A percentile compares a stretch with the other conserved stretches of the same genome.
These are phyloP conservation scores for Nanorana parkeri DNA, from an alignment of 2,113 vertebrate genomes.

Conservation along the genomic window DNA sequence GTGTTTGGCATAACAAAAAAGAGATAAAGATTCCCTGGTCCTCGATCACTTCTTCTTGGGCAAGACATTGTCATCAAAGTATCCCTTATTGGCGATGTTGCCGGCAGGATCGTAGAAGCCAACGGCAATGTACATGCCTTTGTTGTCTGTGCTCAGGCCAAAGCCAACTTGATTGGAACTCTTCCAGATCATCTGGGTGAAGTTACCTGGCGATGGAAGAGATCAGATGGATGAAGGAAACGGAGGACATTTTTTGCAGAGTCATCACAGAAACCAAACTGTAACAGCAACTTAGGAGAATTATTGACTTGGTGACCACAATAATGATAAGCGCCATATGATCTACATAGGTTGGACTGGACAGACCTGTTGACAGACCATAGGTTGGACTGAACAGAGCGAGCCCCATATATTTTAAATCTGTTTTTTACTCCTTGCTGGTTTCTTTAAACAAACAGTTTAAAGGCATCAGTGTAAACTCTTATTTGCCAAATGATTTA, in stretches of 20 bases:
- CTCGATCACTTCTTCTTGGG: slow-evolving; percentile 42
- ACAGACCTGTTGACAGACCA: too few relatives aligned
- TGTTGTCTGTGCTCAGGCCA: slow-evolving; percentile 63
- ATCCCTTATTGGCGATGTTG: slow-evolving; percentile 61
- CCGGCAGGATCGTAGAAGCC: slow-evolving; percentile 66
- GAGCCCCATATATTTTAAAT: too few relatives aligned
- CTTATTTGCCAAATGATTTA: too few relatives aligned
- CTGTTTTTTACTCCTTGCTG: too few relatives aligned
- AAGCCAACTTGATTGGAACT: slow-evolving; percentile 60
- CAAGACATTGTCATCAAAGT: slow-evolving; percentile 67
- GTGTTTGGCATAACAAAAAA: neutral
- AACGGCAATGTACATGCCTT: slow-evolving; percentile 64
- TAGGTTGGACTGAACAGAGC: too few relatives aligned
- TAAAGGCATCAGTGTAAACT: too few relatives aligned
- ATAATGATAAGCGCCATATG: too few relatives aligned
- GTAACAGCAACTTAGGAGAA: too few relatives aligned
- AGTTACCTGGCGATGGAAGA: slow-evolving; percentile 61
- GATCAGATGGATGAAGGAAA: neutral
- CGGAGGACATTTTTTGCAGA: neutral
- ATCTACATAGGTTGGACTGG: too few relatives aligned
- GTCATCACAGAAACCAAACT: neutral
- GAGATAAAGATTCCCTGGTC: neutral
- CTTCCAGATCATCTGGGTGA: slow-evolving; percentile 70
- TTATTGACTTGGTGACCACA: too few relatives aligned
- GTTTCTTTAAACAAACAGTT: too few relatives aligned